Base-by-base conservation (phyloP, 2,888 invertebrate species). In the Drosophila tanythrix region DNA sequence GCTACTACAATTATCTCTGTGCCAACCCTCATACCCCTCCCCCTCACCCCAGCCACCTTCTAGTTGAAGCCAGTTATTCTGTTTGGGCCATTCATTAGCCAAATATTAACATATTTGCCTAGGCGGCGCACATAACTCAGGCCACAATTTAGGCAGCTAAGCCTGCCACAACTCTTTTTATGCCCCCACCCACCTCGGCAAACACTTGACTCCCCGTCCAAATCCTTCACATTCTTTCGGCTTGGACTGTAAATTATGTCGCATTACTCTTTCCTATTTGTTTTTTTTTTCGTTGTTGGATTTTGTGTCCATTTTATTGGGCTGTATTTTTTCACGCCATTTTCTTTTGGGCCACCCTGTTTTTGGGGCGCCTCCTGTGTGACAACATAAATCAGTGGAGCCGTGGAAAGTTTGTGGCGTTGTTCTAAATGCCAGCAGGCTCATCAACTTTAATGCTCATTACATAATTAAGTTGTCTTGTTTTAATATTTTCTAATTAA, bases 101-200 rank as follows among this genome's bases (percentile, higher is more conserved):
- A 87, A 88, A 87, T 90, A 87, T 87, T 90, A 90, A 89, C 90
- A 89, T 85, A 85, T 89, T 85, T 85, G 65, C 70, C 76, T 67
- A 21, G 73, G 48, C 71, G 72, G 68, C 73, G 70, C 81, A 74
- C 85, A 87, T 89, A 88, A 84, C 76, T 89, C 79, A 72, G 66
- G 57, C 85, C 74, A 53, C 85, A 84, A 69, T 87, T 76, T 69
- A 43, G 83, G 69, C 74, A 66, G 60, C 85, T 75, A 50, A 78
- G 53, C 60, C 50, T 38, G 35, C 58, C 33, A 50, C 70, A 76
- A 76, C 67, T 76, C 71, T 78, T 78, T 77, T 52, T 76, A 25
- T 46, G 46, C 21, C 46, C 60, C 33, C 50, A 21, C 29, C 10
- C 10, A 11, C 21, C 2, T 7, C 8, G 8, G 18, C 18, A 50